Base-by-base conservation (phyloP, 2,888 invertebrate species). In the Mayetiola destructor region DNA sequence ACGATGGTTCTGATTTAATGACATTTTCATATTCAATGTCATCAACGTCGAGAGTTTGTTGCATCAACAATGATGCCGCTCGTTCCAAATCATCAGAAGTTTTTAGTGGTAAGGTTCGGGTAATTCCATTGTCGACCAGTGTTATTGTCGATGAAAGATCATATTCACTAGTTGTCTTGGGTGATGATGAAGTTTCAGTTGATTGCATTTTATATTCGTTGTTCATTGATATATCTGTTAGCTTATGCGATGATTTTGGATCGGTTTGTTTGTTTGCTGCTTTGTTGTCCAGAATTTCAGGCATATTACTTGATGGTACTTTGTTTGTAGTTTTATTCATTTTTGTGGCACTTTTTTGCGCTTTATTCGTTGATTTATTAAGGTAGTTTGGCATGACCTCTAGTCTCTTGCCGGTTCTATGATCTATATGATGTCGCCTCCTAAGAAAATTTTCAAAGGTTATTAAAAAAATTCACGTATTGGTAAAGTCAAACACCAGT, bases 351-450 rank as follows among this genome's bases (percentile, higher is more conserved):
- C 16, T 29, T 55, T 40, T 29, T 9, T 36, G 23, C 10, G 35
- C 18, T 58, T 58, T 58, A 56, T 59, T 53, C 59, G 57, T 16
- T 18, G 55, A 36, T 42, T 62, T 64, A 2, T 69, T 68, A 59
- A 69, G 69, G 60, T 72, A 72, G 9, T 69, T 68, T 30, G 72
- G 72, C 62, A 72, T 68, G 61, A 69, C 69, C 61, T 69, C 68
- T 29, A 73, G 64, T 57, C 68, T 64, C 63, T 71, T 69, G 39
- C 72, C 72, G 2, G 73, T 72, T 61, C 71, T 71, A 57, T 72
- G 72, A 61, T 71, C 72, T n/a, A 72, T 71, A 59, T 73, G 77
- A 62, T 80, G 80, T 48, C 77, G 72, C 62, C 78, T n/a, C n/a
- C n/a, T n/a, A n/a, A n/a, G n/a, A n/a, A n/a, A n/a, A n/a, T n/a